phyloP scores from a whole-genome alignment of 92 coral and sea anemone species.

The Actinostola sp. region DNA sequence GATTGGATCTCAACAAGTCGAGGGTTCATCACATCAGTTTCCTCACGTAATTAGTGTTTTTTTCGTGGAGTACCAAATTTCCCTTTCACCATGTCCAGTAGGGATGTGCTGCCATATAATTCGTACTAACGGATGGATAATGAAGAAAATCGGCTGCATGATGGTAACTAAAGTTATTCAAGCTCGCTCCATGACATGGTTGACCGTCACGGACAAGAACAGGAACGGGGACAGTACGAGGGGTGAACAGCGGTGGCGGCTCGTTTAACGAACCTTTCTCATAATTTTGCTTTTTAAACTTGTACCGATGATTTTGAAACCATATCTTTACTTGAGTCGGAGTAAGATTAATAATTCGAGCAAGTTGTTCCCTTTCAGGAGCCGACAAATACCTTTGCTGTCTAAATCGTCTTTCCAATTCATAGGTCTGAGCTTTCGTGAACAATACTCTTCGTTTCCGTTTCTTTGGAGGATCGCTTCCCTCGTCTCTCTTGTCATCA shows the following conservation, averaged over 20 bases:
- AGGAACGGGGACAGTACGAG: conserved; percentile 91
- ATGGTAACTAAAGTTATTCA: conserved; percentile 81
- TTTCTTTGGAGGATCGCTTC: conserved; percentile 83
- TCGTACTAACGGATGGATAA: conserved; percentile 82
- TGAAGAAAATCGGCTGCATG: conserved; percentile 83
- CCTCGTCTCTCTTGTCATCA: conserved; percentile 74
- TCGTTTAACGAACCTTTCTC: conserved; percentile 80
- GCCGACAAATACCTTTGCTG: conserved; percentile 98
- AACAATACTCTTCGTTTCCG: conserved; percentile 98
- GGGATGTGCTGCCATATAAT: conserved; percentile 76
- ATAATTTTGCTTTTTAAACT: conserved; percentile 95
- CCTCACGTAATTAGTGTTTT: conserved; percentile 38
- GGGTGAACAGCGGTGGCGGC: conserved; percentile 83
- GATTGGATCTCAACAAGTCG: conserved; percentile 49
- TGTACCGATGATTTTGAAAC: conserved; percentile 99
- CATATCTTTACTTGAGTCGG: conserved; percentile 99
- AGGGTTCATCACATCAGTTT: conserved; percentile 57
- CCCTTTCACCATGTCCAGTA: conserved; percentile 76
- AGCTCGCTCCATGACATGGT: conserved; percentile 76
- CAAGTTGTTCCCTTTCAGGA: conserved; percentile 98
- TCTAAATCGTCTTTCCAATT: conserved; percentile 96
- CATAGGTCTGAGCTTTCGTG: conserved; percentile 97
- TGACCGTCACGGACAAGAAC: conserved; percentile 92
- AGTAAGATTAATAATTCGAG: conserved; percentile 89
- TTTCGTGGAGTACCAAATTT: conserved; percentile 30